Base-by-base conservation (phyloP, 2,113 vertebrate species). In the Mionectes macconnelli region DNA sequence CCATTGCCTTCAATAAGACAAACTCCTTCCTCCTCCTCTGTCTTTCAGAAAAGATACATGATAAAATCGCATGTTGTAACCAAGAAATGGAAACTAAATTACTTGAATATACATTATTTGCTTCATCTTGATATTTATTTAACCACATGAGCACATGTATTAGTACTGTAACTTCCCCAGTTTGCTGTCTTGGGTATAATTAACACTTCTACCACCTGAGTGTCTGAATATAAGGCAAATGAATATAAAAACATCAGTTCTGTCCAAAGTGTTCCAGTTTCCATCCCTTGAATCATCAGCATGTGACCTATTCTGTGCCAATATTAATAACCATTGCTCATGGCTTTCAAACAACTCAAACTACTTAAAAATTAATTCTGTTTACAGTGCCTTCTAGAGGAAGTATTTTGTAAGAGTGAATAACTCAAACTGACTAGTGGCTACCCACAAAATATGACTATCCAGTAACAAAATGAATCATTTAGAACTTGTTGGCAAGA, bases 331-430 rank as follows among this genome's bases (percentile, higher is more conserved):
- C 68, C 60, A 84, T 95, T 89, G 56, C 56, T 97, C 85, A 90
- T 87, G 92, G 73, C 57, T 96, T 96, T 97, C 80, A 90, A 96
- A 81, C 57, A 90, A 92, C 60, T 90, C 69, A 89, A 96, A 84
- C 88, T 87, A 59, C 90, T 96, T 89, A 84, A 93, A 96, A 90
- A 94, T 75, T 89, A 90, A 86, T 95, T 87, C 57, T 93, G 76
- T 96, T 96, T 95, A 93, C 64, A 89, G 85, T 96, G 75, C 90
- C 79, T 95, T 97, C 66, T 89, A 89, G 56, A 93, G 92, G 85
- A 94, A 95, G 92, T 82, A 89, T 95, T 97, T 92, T 94, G 56
- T 95, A 75, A 57, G 81, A 92, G 83, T 62, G 64, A 92, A 60
- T 95, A 96, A 96, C 72, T 96, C 83, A 90, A 89, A 87, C 80